Percentiles rank a stretch among this genome's conserved stretches.
Conservation (phyloP, 2,797 vertebrate genomes). For the Peromyscus melanophrys region DNA sequence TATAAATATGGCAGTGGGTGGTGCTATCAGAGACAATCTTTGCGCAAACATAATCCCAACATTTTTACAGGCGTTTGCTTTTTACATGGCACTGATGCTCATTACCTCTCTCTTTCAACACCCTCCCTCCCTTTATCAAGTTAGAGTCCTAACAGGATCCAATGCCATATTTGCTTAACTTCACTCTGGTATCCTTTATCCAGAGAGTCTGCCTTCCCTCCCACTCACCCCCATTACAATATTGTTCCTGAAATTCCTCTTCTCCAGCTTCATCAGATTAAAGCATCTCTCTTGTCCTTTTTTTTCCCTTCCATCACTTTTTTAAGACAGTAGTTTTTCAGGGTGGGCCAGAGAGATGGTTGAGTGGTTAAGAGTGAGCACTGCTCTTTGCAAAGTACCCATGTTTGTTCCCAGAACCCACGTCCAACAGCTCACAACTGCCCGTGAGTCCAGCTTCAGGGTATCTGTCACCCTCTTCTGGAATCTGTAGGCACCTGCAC, state of each 20-base stretch:
- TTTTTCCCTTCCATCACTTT: background rate
- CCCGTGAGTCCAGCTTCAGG: background rate
- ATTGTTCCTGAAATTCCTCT: background rate
- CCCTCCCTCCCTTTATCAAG: background rate
- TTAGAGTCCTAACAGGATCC: background rate
- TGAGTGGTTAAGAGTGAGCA: background rate
- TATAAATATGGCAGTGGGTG: background rate
- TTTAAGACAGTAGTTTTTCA: background rate
- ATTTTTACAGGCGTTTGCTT: background rate
- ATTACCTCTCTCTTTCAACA: background rate
- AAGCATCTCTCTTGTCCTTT: background rate
- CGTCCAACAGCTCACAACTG: background rate
- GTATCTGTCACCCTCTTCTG: background rate
- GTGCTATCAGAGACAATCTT: background rate
- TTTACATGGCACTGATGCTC: background rate
- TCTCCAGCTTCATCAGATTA: background rate
- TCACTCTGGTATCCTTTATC: background rate
- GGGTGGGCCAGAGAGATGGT: too few species aligned
- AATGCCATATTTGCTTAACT: accelerated
- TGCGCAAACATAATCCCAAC: background rate
- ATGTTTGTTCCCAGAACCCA: background rate
- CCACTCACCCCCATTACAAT: too few species aligned
- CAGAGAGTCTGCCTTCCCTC: background rate
- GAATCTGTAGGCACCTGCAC: background rate
- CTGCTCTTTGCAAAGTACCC: background rate